Evolutionary conservation across 2,888 invertebrate species (phyloP).

Genomic region (Apodemia zela): DNA sequence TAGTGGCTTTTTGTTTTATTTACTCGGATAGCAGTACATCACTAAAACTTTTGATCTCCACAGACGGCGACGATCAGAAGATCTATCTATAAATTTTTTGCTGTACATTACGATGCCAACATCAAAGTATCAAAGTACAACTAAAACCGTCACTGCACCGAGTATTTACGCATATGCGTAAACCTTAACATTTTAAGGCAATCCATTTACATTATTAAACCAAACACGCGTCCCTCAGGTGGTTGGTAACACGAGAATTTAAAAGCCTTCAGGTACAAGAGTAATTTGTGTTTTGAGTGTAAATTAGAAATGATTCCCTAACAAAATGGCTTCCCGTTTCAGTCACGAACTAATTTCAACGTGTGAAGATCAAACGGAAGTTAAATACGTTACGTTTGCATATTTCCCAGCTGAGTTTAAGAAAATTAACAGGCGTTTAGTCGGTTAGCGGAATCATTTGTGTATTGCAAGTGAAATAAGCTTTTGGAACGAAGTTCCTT

Average conservation of each 20-base stretch:
- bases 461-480: too few species aligned
- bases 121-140: too few species aligned
- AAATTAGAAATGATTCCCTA: slow-evolving; percentile 26
- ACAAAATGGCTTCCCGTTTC: slow-evolving; percentile 19
- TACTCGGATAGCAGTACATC: too few species aligned
- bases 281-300: slow-evolving; percentile 30
- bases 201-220: slow-evolving; percentile 14
- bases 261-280: slow-evolving; percentile 16
- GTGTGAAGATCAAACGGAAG: slow-evolving; percentile 6
- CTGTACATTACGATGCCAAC: too few species aligned
- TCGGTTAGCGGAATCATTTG: neutral
- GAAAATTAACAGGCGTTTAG: slow-evolving; percentile 1
- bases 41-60: too few species aligned
- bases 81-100: too few species aligned
- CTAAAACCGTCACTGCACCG: too few species aligned
- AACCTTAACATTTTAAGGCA: neutral
- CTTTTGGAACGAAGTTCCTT: too few species aligned
- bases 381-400: slow-evolving; percentile 2
- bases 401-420: slow-evolving; percentile 5
- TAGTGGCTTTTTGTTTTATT: too few species aligned
- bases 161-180: neutral
- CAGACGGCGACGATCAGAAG: too few species aligned
- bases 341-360: slow-evolving; percentile 2
- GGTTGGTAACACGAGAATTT: slow-evolving; percentile 18
- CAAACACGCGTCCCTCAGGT: slow-evolving; percentile 16